These are phyloP conservation scores for Odocoileus virginianus DNA, from an alignment of 2,113 vertebrate species.

Conservation along the genomic window DNA sequence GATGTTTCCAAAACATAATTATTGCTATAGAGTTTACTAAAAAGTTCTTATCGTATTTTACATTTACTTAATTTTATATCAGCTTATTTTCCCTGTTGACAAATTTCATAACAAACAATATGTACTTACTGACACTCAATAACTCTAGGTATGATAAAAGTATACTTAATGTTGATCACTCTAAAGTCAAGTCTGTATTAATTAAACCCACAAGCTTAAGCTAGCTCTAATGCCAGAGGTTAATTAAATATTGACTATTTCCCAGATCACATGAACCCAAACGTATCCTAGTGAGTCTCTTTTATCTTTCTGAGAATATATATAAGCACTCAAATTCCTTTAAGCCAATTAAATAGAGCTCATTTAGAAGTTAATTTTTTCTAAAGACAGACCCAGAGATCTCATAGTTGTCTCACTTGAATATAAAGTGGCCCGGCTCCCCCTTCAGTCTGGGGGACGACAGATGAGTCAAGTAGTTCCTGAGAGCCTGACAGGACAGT, in stretches of 20 bases:
- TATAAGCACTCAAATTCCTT: background rate
- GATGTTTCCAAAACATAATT: background rate
- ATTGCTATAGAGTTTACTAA: background rate
- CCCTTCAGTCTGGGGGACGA: background rate
- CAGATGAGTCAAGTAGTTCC: background rate
- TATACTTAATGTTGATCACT: background rate
- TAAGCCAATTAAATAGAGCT: background rate
- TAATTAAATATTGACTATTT: background rate
- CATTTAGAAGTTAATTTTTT: background rate
- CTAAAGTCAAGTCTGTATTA: background rate
- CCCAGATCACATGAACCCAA: background rate
- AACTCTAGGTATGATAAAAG: background rate
- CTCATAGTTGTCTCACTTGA: background rate
- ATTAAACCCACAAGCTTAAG: background rate
- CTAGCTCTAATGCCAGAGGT: background rate
- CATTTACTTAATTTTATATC: background rate
- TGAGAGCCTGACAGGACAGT: background rate
- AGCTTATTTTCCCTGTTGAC: background rate
- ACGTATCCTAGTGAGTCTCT: background rate
- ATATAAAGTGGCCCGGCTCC: background rate
- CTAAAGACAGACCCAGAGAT: background rate
- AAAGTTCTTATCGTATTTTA: background rate
- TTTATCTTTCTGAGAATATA: background rate
- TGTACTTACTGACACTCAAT: background rate
- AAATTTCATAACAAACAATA: background rate